Base-by-base conservation (phyloP, 2,888 invertebrate species). In the Agrochola litura region DNA sequence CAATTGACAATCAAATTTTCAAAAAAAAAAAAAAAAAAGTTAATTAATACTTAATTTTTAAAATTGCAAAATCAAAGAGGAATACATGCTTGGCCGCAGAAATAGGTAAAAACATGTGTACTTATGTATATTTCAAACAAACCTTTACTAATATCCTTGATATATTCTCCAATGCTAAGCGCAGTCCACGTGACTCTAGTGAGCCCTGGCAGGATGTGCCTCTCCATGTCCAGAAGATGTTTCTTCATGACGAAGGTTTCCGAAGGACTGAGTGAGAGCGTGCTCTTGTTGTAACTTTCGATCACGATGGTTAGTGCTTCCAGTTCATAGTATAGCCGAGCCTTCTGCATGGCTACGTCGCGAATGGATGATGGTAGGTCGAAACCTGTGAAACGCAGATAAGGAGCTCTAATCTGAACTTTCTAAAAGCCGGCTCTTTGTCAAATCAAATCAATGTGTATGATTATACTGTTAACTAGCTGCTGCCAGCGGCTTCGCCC, bases 171-270 rank as follows among this genome's bases (percentile, higher is more conserved):
- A 64, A 99, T 98, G 46, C 98, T 98, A 22, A 99, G 96, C 0
- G 99, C 98, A 82, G 98, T 98, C 99, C 99, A 99, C 65, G 98
- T 98, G 76, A 99, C 97, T 49, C 99, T 97, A 5, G 98, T 98
- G 0, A 98, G 95, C 0, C 99, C 99, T 5, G 98, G 98, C 89
- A 98, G 97, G 69, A 99, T 98, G 71, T 97, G 97, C 58, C 98
- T 97, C 92, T 99, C 98, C 82, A 98, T 97, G 81, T 98, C 97
- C 86, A 97, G 95, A 0, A 98, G 96, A 85, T 97, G 97, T 22
- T 97, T 97, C 86, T 98, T 97, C 92, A 98, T 94, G 73, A 98
- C 97, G 80, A 97, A 96, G 0, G 98, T 97, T 95, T 99, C 98
- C 0, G 98, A 98, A 16, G 97, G 94, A 52, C 98, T 98, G 73